A percentile compares a stretch with the other conserved stretches of the same genome.
phyloP scores from a whole-genome alignment of 2,888 invertebrate genomes.

The Eilema sororculum region DNA sequence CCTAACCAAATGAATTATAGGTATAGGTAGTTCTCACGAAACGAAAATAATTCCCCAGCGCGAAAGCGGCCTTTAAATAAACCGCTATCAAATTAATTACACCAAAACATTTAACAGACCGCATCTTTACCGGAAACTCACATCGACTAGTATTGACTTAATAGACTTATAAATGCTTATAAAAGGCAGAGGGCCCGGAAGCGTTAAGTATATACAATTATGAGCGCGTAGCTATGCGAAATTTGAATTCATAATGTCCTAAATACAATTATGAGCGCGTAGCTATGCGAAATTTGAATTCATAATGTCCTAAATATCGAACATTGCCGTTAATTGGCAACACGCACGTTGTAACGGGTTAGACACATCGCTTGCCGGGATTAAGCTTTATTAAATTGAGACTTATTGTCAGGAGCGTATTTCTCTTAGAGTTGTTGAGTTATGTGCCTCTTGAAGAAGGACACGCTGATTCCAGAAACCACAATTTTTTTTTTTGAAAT shows the following conservation, averaged over 20 bases:
- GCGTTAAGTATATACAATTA: no score
- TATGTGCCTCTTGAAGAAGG: no score
- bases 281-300: conserved; percentile 1
- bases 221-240: not conserved
- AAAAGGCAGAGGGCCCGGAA: not conserved
- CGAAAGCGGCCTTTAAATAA: not conserved
- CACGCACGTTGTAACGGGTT: not conserved
- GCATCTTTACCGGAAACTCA: conserved; percentile 1
- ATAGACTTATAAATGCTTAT: not conserved
- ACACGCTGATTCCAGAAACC: no score
- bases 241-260: conserved; percentile 3
- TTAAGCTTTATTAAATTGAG: not conserved
- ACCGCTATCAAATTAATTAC: not conserved
- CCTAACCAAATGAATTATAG: no score
- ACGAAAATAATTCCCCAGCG: not conserved
- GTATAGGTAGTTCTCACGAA: conserved; percentile 1
- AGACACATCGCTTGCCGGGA: not conserved
- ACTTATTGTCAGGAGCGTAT: no score
- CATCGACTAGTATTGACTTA: conserved; percentile 9
- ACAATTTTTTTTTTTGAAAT: no score
- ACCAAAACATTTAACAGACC: not conserved
- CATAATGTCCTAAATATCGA: not conserved
- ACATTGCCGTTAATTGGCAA: not conserved
- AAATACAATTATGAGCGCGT: not conserved
- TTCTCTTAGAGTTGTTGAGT: no score